These are phyloP conservation scores for Paragorgia papillata DNA, from an alignment of 92 coral and sea anemone genomes.

Conservation along the genomic window DNA sequence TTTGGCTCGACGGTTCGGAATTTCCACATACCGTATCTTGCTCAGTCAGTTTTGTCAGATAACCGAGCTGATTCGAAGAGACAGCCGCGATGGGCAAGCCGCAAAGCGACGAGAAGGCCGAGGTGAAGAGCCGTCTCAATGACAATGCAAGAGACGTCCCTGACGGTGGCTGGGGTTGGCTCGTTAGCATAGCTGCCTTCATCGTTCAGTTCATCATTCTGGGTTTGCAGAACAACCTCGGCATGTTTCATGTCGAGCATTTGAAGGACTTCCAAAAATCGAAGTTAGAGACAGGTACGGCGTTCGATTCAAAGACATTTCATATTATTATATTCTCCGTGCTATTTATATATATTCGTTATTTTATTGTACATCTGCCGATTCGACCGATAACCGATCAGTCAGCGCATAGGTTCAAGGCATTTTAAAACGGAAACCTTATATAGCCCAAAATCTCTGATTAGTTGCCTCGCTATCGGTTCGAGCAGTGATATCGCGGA, in stretches of 20 bases:
- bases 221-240: constrained; percentile 51
- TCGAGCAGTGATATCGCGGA: too few relatives aligned
- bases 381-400: too few relatives aligned
- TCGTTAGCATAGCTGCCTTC: constrained; percentile 46
- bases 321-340: too few relatives aligned
- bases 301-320: not conserved
- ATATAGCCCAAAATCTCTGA: too few relatives aligned
- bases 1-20: not conserved
- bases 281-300: constrained; percentile 23
- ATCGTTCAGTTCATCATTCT: constrained; percentile 44
- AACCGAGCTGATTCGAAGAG: too few relatives aligned
- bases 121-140: constrained; percentile 29
- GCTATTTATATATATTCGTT: too few relatives aligned
- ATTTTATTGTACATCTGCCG: too few relatives aligned
- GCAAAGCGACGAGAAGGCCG: constrained; percentile 4
- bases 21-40: too few relatives aligned
- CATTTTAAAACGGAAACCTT: too few relatives aligned
- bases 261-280: constrained; percentile 20
- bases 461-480: too few relatives aligned
- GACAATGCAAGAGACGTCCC: constrained; percentile 19
- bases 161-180: constrained; percentile 57
- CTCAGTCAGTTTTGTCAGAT: too few relatives aligned
- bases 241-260: constrained; percentile 30
- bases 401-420: too few relatives aligned
- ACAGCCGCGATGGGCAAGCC: constrained; percentile 18